Conservation (phyloP, 2,113 vertebrate species). For the Anser cygnoides region DNA sequence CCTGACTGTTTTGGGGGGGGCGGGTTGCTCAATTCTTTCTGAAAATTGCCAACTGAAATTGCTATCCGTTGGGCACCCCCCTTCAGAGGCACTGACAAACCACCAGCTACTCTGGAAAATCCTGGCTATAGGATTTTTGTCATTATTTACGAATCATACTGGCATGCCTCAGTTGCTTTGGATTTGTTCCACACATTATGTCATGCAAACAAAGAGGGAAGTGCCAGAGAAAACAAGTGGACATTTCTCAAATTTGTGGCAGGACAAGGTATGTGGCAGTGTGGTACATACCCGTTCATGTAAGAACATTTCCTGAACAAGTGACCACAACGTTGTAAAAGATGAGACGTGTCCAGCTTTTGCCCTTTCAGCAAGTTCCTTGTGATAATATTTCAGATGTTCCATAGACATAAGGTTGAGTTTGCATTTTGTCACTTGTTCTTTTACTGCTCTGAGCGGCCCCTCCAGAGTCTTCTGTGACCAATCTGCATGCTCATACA, state of each 20-base stretch:
- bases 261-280: not conserved
- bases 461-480: constrained; percentile 76
- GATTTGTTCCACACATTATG: not conserved
- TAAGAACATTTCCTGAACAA: constrained; percentile 79
- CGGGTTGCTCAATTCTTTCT: not conserved
- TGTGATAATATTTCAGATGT: constrained; percentile 63
- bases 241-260: not conserved
- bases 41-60: not conserved
- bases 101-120: not conserved
- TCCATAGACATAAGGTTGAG: constrained; percentile 67
- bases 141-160: not conserved
- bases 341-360: constrained; percentile 66
- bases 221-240: not conserved
- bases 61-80: not conserved
- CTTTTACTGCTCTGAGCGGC: constrained; percentile 70
- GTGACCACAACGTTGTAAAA: constrained; percentile 79
- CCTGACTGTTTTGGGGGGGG: not conserved
- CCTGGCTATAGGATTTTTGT: not conserved
- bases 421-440: constrained; percentile 79
- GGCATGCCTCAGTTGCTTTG: not conserved
- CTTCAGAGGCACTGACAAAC: not conserved
- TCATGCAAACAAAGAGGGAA: not conserved
- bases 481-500: constrained; percentile 83
- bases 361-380: constrained; percentile 61
- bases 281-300: constrained; percentile 77